Conservation (phyloP, 92 coral and sea anemone genomes). For the Galaxea fascicularis region DNA sequence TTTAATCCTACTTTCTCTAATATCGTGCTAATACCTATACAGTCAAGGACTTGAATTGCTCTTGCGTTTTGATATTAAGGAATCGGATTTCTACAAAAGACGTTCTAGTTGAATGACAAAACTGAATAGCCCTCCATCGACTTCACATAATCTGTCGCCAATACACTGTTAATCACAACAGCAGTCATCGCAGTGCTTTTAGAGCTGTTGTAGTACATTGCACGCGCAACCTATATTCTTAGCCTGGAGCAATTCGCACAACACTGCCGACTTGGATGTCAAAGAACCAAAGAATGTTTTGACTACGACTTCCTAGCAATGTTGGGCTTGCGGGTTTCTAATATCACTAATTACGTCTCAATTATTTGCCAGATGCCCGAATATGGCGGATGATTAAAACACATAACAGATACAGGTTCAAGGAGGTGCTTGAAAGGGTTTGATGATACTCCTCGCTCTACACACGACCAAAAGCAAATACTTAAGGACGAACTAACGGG, state of each 20-base stretch:
- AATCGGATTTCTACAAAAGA: slow-evolving; percentile 21
- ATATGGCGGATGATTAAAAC: slow-evolving; percentile 43
- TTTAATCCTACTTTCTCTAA: not conserved
- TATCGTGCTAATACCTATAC: slow-evolving; percentile 25
- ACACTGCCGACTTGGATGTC: not conserved
- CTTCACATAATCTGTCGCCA: slow-evolving; percentile 1
- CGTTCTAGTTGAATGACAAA: slow-evolving; percentile 11
- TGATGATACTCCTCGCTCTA: slow-evolving; percentile 28
- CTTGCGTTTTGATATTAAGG: slow-evolving; percentile 14
- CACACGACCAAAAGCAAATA: slow-evolving; percentile 59
- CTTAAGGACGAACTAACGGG: slow-evolving; percentile 39
- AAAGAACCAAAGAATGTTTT: slow-evolving; percentile 12
- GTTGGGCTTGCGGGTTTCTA: slow-evolving; percentile 37
- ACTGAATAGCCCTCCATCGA: slow-evolving; percentile 3
- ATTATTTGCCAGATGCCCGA: slow-evolving; percentile 16
- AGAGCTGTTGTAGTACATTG: not conserved
- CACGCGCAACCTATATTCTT: slow-evolving; percentile 7
- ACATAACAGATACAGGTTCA: slow-evolving; percentile 11
- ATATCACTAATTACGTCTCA: slow-evolving; percentile 36
- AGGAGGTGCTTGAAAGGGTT: slow-evolving; percentile 17
- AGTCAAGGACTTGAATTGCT: slow-evolving; percentile 20
- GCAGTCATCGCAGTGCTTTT: not conserved
- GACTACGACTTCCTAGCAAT: slow-evolving; percentile 8
- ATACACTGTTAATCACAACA: slow-evolving; percentile 9
- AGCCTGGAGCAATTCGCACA: slow-evolving; percentile 24